These are phyloP conservation scores for Podotricha telesiphe DNA, from an alignment of 2,888 invertebrate genomes.

Conservation along the genomic window DNA sequence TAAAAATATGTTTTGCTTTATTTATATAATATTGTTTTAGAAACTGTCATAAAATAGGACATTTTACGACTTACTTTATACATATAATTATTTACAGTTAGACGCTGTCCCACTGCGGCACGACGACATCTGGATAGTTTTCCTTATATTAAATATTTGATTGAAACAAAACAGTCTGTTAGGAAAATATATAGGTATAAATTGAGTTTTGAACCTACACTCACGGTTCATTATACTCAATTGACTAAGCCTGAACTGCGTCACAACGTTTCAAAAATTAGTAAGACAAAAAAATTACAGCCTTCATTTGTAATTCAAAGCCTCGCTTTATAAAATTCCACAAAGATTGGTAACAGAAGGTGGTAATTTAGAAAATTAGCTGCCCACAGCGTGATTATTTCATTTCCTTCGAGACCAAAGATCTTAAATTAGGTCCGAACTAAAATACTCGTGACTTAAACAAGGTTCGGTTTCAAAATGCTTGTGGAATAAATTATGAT, in stretches of 20 bases:
- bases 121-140: too few species aligned
- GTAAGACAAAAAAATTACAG: not conserved
- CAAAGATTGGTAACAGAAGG: slow-evolving; percentile 15
- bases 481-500: not conserved
- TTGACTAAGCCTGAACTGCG: not conserved
- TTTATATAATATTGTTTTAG: too few species aligned
- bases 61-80: too few species aligned
- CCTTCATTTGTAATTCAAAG: slow-evolving; percentile 6
- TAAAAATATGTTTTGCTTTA: too few species aligned
- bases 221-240: not conserved
- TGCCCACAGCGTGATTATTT: not conserved
- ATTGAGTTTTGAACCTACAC: too few species aligned
- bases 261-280: not conserved
- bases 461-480: not conserved
- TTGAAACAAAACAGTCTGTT: too few species aligned
- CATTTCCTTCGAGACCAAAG: slow-evolving; percentile 11
- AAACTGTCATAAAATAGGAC: too few species aligned
- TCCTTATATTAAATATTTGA: too few species aligned
- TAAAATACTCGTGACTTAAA: slow-evolving; percentile 10
- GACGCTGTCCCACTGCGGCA: too few species aligned
- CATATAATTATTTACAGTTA: too few species aligned
- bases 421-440: slow-evolving; percentile 7
- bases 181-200: too few species aligned
- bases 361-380: slow-evolving; percentile 18
- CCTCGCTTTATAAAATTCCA: not conserved